These are phyloP conservation scores for Lepeophtheirus salmonis DNA, from an alignment of 1,140 invertebrate species.

Conservation along the genomic window DNA sequence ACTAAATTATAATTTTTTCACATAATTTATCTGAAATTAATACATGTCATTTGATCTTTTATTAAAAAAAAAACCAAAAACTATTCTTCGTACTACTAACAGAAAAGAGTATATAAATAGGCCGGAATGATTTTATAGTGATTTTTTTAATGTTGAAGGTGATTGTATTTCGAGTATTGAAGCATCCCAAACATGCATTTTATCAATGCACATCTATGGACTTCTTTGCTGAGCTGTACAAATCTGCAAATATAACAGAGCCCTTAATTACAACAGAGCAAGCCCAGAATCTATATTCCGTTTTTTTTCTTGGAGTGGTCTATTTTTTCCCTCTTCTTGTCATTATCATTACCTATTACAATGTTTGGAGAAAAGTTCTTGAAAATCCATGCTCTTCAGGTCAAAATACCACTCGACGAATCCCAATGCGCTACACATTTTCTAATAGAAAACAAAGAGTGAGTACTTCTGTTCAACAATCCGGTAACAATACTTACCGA, in stretches of 20 bases:
- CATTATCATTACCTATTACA: not conserved
- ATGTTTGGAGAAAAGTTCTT: not conserved
- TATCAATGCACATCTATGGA: too few relatives aligned
- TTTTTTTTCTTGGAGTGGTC: not conserved
- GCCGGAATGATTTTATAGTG: not conserved
- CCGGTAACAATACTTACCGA: too few relatives aligned
- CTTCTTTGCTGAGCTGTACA: too few relatives aligned
- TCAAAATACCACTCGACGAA: too few relatives aligned
- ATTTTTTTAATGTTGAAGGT: not conserved
- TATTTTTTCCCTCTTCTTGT: conserved; percentile 4
- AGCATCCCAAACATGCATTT: not conserved
- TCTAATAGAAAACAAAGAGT: too few relatives aligned
- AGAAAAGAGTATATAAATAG: too few relatives aligned
- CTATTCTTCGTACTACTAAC: too few relatives aligned
- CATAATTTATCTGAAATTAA: not conserved
- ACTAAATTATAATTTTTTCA: not conserved
- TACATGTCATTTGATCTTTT: too few relatives aligned
- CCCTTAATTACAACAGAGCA: not conserved
- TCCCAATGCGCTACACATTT: too few relatives aligned
- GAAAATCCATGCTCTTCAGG: not conserved
- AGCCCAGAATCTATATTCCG: not conserved
- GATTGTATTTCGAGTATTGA: not conserved
- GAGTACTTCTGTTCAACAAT: too few relatives aligned
- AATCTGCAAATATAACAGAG: too few relatives aligned
- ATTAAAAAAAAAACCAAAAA: too few relatives aligned